Conservation (phyloP, 2,113 vertebrate species). For the Anguilla rostrata region DNA sequence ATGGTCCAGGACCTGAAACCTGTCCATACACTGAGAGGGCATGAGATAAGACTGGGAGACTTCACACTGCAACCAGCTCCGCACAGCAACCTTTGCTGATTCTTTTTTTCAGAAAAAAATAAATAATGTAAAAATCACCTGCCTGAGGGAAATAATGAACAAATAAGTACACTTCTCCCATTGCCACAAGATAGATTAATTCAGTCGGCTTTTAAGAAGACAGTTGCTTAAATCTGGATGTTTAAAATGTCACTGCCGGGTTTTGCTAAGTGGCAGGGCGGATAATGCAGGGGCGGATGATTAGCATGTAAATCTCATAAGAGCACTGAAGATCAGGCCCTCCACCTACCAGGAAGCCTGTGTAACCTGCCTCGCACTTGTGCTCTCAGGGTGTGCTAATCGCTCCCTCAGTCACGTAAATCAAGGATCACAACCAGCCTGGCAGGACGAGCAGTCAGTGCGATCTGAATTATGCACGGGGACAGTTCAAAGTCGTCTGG, state of each 20-base stretch:
- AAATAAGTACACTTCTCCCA: not conserved
- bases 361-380: slow-evolving; percentile 12
- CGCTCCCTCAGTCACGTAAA: slow-evolving; percentile 56
- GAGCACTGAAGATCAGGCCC: not conserved
- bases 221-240: not conserved
- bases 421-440: slow-evolving; percentile 58
- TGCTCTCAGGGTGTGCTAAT: slow-evolving; percentile 20
- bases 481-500: not conserved
- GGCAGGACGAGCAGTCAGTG: slow-evolving; percentile 20
- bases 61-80: too few species aligned
- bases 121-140: too few species aligned
- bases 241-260: not conserved
- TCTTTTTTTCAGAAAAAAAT: too few species aligned
- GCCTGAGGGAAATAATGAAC: too few species aligned
- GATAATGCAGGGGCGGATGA: not conserved
- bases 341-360: slow-evolving; percentile 20
- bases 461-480: slow-evolving; percentile 45
- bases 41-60: too few species aligned
- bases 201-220: slow-evolving; percentile 1
- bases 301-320: slow-evolving; percentile 26
- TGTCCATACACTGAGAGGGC: too few species aligned
- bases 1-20: too few species aligned
- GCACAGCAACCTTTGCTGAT: too few species aligned
- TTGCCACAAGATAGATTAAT: not conserved
- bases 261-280: too few species aligned